These are phyloP conservation scores for Trematomus bernacchii DNA, from an alignment of 2,797 vertebrate species.

Conservation along the genomic window DNA sequence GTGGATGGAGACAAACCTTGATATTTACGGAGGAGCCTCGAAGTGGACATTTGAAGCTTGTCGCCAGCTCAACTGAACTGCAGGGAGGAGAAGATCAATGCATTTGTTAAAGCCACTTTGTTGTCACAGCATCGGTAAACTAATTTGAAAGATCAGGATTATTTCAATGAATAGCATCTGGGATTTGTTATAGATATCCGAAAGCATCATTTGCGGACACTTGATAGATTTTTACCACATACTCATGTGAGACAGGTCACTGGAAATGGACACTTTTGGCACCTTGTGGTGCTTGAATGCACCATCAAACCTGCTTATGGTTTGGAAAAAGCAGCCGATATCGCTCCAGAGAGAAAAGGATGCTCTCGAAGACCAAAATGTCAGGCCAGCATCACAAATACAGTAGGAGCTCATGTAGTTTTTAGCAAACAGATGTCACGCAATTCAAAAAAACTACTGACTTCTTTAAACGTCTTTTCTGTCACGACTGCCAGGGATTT, in stretches of 20 bases:
- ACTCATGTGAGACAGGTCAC: slow-evolving; percentile 58
- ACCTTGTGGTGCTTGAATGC: slow-evolving; percentile 48
- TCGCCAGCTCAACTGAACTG: slow-evolving; percentile 93
- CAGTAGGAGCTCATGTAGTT: slow-evolving; percentile 63
- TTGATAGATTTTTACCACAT: slow-evolving; percentile 68
- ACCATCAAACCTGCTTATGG: slow-evolving; percentile 38
- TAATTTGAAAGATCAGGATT: slow-evolving; percentile 55
- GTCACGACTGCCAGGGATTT: slow-evolving; percentile 79
- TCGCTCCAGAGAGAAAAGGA: slow-evolving; percentile 44
- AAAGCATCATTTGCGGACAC: slow-evolving; percentile 69
- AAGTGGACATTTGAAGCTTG: slow-evolving; percentile 99
- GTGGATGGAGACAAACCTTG: slow-evolving; percentile 94
- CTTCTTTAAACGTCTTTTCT: slow-evolving; percentile 60
- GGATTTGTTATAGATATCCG: slow-evolving; percentile 73
- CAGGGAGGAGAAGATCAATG: slow-evolving; percentile 38
- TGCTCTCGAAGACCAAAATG: slow-evolving; percentile 48
- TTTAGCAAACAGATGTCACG: slow-evolving; percentile 69
- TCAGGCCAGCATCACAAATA: slow-evolving; percentile 50
- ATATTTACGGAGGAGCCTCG: slow-evolving; percentile 95
- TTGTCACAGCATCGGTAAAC: slow-evolving; percentile 57
- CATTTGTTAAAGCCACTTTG: slow-evolving; percentile 54
- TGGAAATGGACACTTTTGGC: slow-evolving; percentile 47
- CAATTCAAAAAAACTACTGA: slow-evolving; percentile 49
- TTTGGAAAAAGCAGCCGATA: slow-evolving; percentile 47
- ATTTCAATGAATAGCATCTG: slow-evolving; percentile 60